These are phyloP conservation scores for Bucco capensis DNA, from an alignment of 2,113 vertebrate species.

Conservation along the genomic window DNA sequence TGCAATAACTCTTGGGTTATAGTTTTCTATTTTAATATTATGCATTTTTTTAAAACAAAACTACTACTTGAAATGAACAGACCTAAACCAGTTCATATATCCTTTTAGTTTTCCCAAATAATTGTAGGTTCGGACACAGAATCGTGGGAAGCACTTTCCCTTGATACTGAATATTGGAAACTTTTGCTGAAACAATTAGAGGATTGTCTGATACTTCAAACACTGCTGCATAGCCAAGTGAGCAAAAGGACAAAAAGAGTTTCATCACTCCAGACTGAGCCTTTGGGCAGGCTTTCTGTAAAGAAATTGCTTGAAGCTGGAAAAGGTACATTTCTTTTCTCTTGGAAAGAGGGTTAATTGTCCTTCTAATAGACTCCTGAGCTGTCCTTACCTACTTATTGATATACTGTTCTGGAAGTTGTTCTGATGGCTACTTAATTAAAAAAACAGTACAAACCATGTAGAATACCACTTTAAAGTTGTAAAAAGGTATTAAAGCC, in stretches of 20 bases:
- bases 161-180: conserved; percentile 94
- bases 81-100: background rate
- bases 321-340: conserved; percentile 76
- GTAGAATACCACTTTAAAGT: background rate
- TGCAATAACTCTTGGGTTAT: background rate
- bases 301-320: conserved; percentile 89
- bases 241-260: conserved; percentile 59
- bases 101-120: conserved; percentile 72
- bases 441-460: background rate
- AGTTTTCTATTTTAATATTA: background rate
- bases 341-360: background rate
- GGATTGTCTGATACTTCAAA: conserved; percentile 91
- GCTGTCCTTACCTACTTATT: background rate
- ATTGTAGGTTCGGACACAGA: conserved; percentile 73
- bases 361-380: background rate
- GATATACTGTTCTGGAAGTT: background rate
- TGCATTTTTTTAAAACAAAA: background rate
- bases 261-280: conserved; percentile 72
- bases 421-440: background rate
- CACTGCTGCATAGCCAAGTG: conserved; percentile 76
- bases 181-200: conserved; percentile 91
- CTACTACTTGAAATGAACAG: background rate
- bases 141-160: conserved; percentile 91
- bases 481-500: background rate
- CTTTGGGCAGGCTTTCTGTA: conserved; percentile 81